Evolutionary conservation across 2,888 invertebrate genomes (phyloP).

Genomic region (Spicauda simplicius): DNA sequence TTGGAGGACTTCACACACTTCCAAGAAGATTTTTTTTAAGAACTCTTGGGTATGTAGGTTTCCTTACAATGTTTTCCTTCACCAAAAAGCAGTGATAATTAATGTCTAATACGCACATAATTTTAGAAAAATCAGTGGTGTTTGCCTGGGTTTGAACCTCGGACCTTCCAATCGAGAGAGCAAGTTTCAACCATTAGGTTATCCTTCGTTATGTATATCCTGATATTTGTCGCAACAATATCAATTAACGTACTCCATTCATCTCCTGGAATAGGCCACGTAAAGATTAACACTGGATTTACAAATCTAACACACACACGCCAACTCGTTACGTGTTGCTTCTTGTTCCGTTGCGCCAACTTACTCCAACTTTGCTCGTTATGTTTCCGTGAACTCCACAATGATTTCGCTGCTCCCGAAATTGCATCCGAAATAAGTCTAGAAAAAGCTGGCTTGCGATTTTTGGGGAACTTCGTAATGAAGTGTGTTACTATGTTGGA

Average conservation of each 20-base stretch:
- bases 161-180: too few relatives aligned
- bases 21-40: too few relatives aligned
- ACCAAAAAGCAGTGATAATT: too few relatives aligned
- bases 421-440: constrained; percentile 28
- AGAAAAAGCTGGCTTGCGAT: constrained; percentile 2
- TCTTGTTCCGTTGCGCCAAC: constrained; percentile 23
- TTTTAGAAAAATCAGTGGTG: too few relatives aligned
- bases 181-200: too few relatives aligned
- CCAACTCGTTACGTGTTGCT: constrained; percentile 25
- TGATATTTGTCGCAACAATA: too few relatives aligned
- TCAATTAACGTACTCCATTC: not conserved
- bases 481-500: constrained; percentile 3
- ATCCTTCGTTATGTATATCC: too few relatives aligned
- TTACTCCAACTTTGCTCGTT: constrained; percentile 31
- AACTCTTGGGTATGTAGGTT: too few relatives aligned
- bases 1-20: too few relatives aligned
- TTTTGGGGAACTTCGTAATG: constrained; percentile 14
- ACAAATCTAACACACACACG: constrained; percentile 9
- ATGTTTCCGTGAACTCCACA: constrained; percentile 24
- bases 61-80: too few relatives aligned
- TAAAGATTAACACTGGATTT: constrained; percentile 14
- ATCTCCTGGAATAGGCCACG: not conserved
- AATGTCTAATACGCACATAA: too few relatives aligned
- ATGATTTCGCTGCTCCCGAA: constrained; percentile 29
- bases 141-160: too few relatives aligned